These are phyloP conservation scores for Epistrophe eligans DNA, from an alignment of 2,888 invertebrate genomes.

Conservation along the genomic window DNA sequence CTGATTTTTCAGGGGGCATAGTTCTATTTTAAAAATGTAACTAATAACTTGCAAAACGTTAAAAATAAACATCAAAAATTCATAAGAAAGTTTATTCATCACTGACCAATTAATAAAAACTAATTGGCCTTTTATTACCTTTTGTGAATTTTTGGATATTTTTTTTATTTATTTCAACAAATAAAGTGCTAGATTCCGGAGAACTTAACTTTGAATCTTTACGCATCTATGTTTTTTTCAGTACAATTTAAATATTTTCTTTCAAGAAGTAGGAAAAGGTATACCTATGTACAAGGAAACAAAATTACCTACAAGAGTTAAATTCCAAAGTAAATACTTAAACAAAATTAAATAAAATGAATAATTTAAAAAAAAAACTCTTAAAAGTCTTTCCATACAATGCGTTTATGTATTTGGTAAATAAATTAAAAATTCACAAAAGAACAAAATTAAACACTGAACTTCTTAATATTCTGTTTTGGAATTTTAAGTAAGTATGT, in stretches of 20 bases:
- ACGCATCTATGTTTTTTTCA: not conserved
- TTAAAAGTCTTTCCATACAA: slow-evolving; percentile 9
- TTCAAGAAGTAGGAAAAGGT: not conserved
- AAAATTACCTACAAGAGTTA: slow-evolving; percentile 3
- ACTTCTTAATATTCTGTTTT: slow-evolving; percentile 47
- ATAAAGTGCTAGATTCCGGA: too few relatives aligned
- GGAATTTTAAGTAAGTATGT: not conserved
- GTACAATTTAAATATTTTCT: not conserved
- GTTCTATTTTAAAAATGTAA: too few relatives aligned
- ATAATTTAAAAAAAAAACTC: not conserved
- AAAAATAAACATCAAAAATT: too few relatives aligned
- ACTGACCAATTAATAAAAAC: too few relatives aligned
- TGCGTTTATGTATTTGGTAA: slow-evolving; percentile 25
- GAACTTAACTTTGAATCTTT: too few relatives aligned
- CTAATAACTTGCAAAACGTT: too few relatives aligned
- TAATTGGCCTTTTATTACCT: too few relatives aligned
- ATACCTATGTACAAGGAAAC: not conserved
- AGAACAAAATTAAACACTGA: slow-evolving; percentile 81
- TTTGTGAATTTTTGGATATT: too few relatives aligned
- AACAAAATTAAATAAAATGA: slow-evolving; percentile 10
- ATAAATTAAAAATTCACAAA: slow-evolving; percentile 77
- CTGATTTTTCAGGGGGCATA: too few relatives aligned
- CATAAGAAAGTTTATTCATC: too few relatives aligned
- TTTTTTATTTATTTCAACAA: too few relatives aligned
- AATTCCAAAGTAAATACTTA: slow-evolving; percentile 9